A percentile compares a stretch with the other conserved stretches of the same genome.
These are phyloP conservation scores for Petromus typicus DNA, from an alignment of 2,113 vertebrate genomes.

Conservation along the genomic window DNA sequence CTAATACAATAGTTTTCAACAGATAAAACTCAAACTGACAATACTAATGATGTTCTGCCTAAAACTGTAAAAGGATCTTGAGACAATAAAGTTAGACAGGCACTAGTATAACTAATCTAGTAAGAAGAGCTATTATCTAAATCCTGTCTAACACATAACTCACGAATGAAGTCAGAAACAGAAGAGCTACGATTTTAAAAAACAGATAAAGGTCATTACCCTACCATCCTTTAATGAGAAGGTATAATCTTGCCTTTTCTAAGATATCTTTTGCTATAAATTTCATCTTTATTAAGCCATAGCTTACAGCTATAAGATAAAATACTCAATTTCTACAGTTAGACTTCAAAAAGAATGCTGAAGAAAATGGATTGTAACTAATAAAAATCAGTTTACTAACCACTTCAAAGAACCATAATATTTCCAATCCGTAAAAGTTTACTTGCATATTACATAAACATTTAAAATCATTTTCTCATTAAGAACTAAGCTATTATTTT, in stretches of 20 bases:
- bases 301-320: neutral
- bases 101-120: neutral
- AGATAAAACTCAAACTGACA: neutral
- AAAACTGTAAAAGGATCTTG: neutral
- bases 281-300: slow-evolving; percentile 3
- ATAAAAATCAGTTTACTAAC: neutral
- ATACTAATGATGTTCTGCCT: neutral
- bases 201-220: neutral
- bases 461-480: slow-evolving; percentile 56
- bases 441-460: slow-evolving; percentile 1
- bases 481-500: slow-evolving; percentile 36
- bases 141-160: neutral
- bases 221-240: neutral
- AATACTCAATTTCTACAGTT: neutral
- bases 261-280: slow-evolving; percentile 7
- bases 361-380: neutral
- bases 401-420: slow-evolving; percentile 14
- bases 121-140: neutral
- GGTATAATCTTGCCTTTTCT: neutral
- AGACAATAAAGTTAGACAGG: neutral
- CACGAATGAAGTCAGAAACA: neutral
- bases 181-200: neutral
- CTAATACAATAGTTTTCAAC: neutral
- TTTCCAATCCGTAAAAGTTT: slow-evolving; percentile 54
- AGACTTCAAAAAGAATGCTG: neutral